Percentiles rank a stretch among this genome's conserved stretches.
These are phyloP conservation scores for human (Homo sapiens) DNA, from an alignment of 2,113 vertebrate species.

Conservation along the genomic window GRCh38 chr1:93192501-93193000, in stretches of 20 bases:
- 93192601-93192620: too few species aligned
- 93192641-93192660: too few species aligned
- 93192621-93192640: too few species aligned
- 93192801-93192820: conserved; percentile 18
- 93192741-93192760: conserved; percentile 24
- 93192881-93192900: neutral
- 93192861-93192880: conserved; percentile 41
- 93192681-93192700: too few species aligned
- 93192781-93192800: neutral
- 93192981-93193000: neutral
- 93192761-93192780: conserved; percentile 48
- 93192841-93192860: neutral
- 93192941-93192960: neutral
- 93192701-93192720: too few species aligned
- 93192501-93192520: too few species aligned
- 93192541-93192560: too few species aligned
- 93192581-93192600: too few species aligned
- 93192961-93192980: neutral
- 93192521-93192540: too few species aligned
- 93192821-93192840: conserved; percentile 41
- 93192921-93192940: neutral
- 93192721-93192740: too few species aligned
- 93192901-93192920: neutral
- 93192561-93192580: too few species aligned
- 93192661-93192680: too few species aligned